A percentile compares a stretch with the other conserved stretches of the same genome.
These are phyloP conservation scores for Myxocyprinus asiaticus DNA, from an alignment of 2,113 vertebrate genomes.

Conservation along the genomic window DNA sequence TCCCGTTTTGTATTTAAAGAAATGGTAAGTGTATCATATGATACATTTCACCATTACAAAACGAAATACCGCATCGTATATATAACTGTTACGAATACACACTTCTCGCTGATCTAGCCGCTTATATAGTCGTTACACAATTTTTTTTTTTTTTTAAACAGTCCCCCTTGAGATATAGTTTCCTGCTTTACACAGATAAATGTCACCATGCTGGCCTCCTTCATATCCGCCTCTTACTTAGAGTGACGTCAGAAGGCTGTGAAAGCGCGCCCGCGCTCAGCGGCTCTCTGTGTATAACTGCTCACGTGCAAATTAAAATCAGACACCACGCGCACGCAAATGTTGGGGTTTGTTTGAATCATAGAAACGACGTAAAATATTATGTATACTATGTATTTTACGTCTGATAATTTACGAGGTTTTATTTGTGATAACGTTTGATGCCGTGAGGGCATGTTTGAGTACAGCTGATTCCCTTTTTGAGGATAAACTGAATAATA, in stretches of 20 bases:
- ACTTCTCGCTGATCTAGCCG: neutral
- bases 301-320: neutral
- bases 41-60: neutral
- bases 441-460: no score
- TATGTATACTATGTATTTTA: no score
- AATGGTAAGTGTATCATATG: no score
- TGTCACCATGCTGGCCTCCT: neutral
- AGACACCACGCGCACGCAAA: neutral
- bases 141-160: no score
- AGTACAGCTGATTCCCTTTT: no score
- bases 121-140: constrained; percentile 19
- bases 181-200: neutral
- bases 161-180: neutral
- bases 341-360: neutral
- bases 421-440: no score
- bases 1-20: no score
- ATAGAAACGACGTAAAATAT: neutral
- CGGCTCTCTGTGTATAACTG: neutral
- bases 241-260: neutral
- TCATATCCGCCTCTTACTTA: neutral
- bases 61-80: neutral
- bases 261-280: neutral
- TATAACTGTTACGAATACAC: neutral
- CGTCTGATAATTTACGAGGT: no score
- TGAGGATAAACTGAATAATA: no score